Conservation (phyloP, 2,888 invertebrate species). For the Stenotaenia linearis region DNA sequence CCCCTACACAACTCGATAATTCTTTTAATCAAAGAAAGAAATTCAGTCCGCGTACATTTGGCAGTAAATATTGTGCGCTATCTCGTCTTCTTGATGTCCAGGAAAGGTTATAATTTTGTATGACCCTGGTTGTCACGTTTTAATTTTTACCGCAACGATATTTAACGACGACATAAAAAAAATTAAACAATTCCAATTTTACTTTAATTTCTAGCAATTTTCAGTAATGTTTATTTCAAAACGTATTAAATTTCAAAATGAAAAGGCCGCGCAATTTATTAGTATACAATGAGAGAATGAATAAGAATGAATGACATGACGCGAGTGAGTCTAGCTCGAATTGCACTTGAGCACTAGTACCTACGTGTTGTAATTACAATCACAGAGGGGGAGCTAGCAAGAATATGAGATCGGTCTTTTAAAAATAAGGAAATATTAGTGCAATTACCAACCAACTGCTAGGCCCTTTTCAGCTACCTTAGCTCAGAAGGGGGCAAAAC, state of each 20-base stretch:
- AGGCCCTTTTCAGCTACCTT: neutral
- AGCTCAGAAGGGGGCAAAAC: neutral
- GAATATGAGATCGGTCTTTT: slow-evolving; percentile 4
- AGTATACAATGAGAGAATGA: neutral
- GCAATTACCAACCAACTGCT: slow-evolving; percentile 4
- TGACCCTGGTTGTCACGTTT: neutral
- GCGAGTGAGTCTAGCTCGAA: neutral
- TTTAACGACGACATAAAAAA: neutral
- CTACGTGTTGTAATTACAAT: slow-evolving; percentile 9
- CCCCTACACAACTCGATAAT: neutral
- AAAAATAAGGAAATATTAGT: slow-evolving; percentile 9
- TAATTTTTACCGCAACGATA: neutral
- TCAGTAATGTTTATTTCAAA: too few relatives aligned
- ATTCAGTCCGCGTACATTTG: neutral
- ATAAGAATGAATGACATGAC: neutral
- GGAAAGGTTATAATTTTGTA: neutral
- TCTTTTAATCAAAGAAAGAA: neutral
- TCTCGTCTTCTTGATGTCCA: neutral
- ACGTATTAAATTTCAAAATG: too few relatives aligned
- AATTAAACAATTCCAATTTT: neutral
- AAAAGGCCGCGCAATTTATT: neutral
- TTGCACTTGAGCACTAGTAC: neutral
- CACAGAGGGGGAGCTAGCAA: neutral
- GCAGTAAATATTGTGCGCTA: neutral
- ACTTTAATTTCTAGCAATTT: too few relatives aligned